A percentile compares a stretch with the other conserved stretches of the same genome.
These are phyloP conservation scores for Periphyllus acericola DNA, from an alignment of 2,888 invertebrate species.

Conservation along the genomic window DNA sequence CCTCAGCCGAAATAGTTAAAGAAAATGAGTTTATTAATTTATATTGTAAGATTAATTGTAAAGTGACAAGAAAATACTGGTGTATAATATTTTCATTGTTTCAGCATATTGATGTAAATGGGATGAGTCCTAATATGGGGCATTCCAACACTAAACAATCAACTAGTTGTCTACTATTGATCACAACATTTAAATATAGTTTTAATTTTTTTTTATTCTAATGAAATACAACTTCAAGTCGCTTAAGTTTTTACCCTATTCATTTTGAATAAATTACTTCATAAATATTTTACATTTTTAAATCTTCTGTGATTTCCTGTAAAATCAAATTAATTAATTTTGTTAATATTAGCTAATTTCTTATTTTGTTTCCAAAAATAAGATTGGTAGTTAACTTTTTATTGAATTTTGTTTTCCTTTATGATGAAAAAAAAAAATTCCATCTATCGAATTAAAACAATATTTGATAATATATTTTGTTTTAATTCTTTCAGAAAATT, in stretches of 20 bases:
- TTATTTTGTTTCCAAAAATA: background rate
- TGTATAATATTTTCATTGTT: slow-evolving; percentile 61
- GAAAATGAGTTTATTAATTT: slow-evolving; percentile 44
- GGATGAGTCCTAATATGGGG: slow-evolving; percentile 58
- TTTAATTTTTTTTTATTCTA: slow-evolving; percentile 19
- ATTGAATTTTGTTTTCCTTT: slow-evolving; percentile 28
- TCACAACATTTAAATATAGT: slow-evolving; percentile 37
- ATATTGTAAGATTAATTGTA: slow-evolving; percentile 47
- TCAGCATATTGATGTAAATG: slow-evolving; percentile 59
- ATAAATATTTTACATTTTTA: slow-evolving; percentile 1
- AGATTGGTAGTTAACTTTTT: background rate
- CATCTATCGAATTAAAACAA: background rate
- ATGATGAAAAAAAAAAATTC: slow-evolving; percentile 15
- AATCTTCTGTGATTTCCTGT: background rate
- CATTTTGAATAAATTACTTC: background rate
- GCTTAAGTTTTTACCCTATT: slow-evolving; percentile 13
- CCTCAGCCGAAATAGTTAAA: slow-evolving; percentile 53
- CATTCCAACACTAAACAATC: slow-evolving; percentile 59
- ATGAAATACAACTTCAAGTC: slow-evolving; percentile 29
- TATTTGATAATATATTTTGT: slow-evolving; percentile 47
- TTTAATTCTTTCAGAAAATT: slow-evolving; percentile 86
- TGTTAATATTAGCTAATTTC: slow-evolving; percentile 6
- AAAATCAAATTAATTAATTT: slow-evolving; percentile 3
- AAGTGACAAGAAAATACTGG: slow-evolving; percentile 52
- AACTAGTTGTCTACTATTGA: slow-evolving; percentile 59